A percentile compares a stretch with the other conserved stretches of the same genome.
These are phyloP conservation scores for Drosophila suzukii DNA, from an alignment of 1,140 invertebrate species.

Conservation along the genomic window DNA sequence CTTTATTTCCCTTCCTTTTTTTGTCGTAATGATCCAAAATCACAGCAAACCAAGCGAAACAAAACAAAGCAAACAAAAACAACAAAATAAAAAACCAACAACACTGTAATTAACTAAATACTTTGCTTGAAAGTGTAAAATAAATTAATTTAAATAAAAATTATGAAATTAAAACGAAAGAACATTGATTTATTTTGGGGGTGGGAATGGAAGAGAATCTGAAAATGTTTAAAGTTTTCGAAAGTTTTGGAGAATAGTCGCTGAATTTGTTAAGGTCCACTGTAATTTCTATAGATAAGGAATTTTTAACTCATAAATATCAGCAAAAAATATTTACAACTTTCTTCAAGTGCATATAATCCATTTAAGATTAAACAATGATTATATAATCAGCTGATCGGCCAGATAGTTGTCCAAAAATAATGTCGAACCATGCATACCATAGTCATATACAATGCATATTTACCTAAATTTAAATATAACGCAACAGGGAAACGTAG, in stretches of 20 bases:
- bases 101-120: slow-evolving; percentile 78
- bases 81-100: slow-evolving; percentile 52
- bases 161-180: slow-evolving; percentile 61
- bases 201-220: no score
- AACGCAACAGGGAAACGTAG: background rate
- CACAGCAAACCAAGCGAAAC: slow-evolving; percentile 39
- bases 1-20: slow-evolving; percentile 24
- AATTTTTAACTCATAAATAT: no score
- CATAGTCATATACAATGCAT: background rate
- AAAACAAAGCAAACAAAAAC: slow-evolving; percentile 58
- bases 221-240: no score
- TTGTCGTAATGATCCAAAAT: slow-evolving; percentile 48
- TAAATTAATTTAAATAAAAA: slow-evolving; percentile 82
- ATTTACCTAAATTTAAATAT: slow-evolving; percentile 20
- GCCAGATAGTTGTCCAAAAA: background rate
- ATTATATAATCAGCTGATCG: background rate
- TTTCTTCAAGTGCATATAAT: background rate
- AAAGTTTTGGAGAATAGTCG: no score
- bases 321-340: no score
- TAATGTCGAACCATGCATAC: background rate
- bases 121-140: slow-evolving; percentile 78
- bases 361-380: background rate
- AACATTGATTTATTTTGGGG: background rate
- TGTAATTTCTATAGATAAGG: no score
- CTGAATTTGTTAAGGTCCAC: no score